A percentile compares a stretch with the other conserved stretches of the same genome.
phyloP scores from a whole-genome alignment of 2,797 vertebrate species.

The Liparis tanakae region DNA sequence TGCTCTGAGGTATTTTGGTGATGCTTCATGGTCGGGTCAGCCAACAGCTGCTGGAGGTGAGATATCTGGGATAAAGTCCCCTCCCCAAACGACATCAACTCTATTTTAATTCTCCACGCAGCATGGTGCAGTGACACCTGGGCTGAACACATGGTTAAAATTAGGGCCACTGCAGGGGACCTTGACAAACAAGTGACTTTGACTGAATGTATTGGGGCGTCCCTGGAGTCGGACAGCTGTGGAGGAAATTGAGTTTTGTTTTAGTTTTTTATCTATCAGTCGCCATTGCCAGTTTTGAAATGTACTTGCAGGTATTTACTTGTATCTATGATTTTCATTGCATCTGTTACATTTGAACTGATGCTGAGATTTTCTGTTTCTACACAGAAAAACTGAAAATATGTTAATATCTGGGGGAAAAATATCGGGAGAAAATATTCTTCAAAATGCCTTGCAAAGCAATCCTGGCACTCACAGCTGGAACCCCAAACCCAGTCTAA shows the following conservation, averaged over 20 bases:
- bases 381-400: not conserved
- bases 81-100: slow-evolving; percentile 65
- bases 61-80: slow-evolving; percentile 71
- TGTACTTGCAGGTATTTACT: too few species aligned
- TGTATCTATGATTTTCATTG: not conserved
- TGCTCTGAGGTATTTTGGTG: slow-evolving; percentile 49
- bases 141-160: slow-evolving; percentile 68
- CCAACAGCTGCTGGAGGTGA: slow-evolving; percentile 74
- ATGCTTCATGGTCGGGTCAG: slow-evolving; percentile 60
- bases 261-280: slow-evolving; percentile 1
- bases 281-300: not conserved
- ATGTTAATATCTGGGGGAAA: not conserved
- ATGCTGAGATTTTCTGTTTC: not conserved
- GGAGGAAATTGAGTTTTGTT: slow-evolving; percentile 14
- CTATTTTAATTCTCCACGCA: slow-evolving; percentile 76
- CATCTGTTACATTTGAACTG: not conserved
- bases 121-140: slow-evolving; percentile 70
- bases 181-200: slow-evolving; percentile 78
- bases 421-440: not conserved
- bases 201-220: slow-evolving; percentile 62
- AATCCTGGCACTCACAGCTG: not conserved
- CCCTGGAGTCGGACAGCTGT: slow-evolving; percentile 29
- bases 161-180: slow-evolving; percentile 72
- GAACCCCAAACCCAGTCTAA: slow-evolving; percentile 5
- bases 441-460: not conserved